Evolutionary conservation across 2,888 invertebrate species (phyloP), one percentile per base, ranked within the genome.

Genomic region (Celastrina argiolus): DNA sequence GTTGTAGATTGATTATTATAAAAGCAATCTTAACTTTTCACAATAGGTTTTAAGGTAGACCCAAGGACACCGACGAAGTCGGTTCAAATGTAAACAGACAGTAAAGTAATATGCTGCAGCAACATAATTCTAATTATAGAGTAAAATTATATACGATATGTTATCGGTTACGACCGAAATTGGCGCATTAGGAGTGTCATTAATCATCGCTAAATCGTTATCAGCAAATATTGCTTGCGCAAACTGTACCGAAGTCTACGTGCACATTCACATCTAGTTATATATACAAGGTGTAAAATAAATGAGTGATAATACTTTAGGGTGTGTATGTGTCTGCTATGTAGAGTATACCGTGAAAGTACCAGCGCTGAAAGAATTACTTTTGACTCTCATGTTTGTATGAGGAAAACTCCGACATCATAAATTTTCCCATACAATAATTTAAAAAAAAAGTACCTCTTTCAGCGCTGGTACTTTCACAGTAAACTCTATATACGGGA

Each of bases 91-190:
- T 8, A 18, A 18, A 45, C 18, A 18, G 45, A 45, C 18, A 4
- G 4, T 31, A 31, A 5, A 31, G 1, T 7, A 7, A 31, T 31
- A 31, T 4, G 31, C 41, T n/a, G 12, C n/a, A 41, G 22, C 10
- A 2, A 10, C 22, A 59, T 18, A 12, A 16, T n/a, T 22, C 18
- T 18, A 59, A 34, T 36, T 59, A 28, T 12, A 36, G 8, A 59
- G 12, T 59, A 3, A 5, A 6, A 31, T 31, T 6, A 31, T 18
- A 59, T 31, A 59, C 31, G 36, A 59, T 36, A 59, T 18, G 36
- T 59, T 36, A 59, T 59, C 45, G 18, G 18, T 45, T 18, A 18
- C 59, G 59, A 59, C 28, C 28, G 28, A 58, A 58, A 59, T 59
- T 36, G 59, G 59, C 59, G 36, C 59, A 31, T 36, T 59, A 18